Percentiles rank a stretch among this genome's conserved stretches.
Conservation (phyloP, 1,140 invertebrate species). For the Drosophila lini region DNA sequence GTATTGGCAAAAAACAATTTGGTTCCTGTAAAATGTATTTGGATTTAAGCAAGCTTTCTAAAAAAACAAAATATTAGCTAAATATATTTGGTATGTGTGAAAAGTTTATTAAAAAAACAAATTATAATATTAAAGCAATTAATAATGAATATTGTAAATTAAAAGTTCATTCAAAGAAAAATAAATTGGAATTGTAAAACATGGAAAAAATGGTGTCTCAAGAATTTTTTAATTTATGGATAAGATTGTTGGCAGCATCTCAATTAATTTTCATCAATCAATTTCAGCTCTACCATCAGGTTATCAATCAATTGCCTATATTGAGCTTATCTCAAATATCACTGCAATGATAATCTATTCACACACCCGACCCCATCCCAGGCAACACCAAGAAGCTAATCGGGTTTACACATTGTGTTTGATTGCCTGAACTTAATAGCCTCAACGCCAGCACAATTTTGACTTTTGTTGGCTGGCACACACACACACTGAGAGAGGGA, state of each 20-base stretch:
- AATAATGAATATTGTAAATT: constrained; percentile 64
- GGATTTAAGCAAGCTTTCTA: constrained; percentile 34
- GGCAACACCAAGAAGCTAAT: constrained; percentile 28
- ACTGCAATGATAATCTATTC: constrained; percentile 22
- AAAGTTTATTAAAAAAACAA: constrained; percentile 37
- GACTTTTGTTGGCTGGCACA: constrained; percentile 33
- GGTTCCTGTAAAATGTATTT: constrained; percentile 55
- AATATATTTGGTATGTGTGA: constrained; percentile 61
- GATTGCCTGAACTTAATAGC: constrained; percentile 50
- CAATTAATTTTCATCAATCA: constrained; percentile 4
- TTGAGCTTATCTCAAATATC: constrained; percentile 24
- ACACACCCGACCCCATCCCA: neutral
- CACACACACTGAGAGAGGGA: neutral
- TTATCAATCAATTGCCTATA: constrained; percentile 23
- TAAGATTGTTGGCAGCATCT: neutral
- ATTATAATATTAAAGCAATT: constrained; percentile 27
- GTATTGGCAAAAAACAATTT: constrained; percentile 38
- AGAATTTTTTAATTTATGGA: neutral
- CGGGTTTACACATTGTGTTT: constrained; percentile 38
- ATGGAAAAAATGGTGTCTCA: neutral
- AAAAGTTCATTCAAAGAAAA: constrained; percentile 61
- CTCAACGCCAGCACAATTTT: constrained; percentile 25
- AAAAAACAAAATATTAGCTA: constrained; percentile 43
- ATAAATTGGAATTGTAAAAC: constrained; percentile 68
- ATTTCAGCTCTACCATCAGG: neutral